Base-by-base conservation (phyloP, 1,140 invertebrate species). In the Rhynchophorus ferrugineus region DNA sequence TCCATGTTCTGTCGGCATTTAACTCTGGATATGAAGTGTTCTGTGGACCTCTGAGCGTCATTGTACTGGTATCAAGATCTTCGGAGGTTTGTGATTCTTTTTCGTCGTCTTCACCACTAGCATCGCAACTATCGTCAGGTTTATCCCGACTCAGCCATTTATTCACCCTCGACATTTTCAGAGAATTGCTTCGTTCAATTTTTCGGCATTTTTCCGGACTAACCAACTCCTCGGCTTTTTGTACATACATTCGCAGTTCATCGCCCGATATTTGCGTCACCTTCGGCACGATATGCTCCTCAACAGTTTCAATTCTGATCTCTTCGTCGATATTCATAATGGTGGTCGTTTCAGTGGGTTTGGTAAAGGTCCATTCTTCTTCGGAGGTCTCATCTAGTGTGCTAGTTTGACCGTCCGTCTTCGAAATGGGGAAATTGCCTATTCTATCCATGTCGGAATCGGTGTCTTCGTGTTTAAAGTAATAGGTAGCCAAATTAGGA, bases 81-180 rank as follows among this genome's bases (percentile, higher is more conserved):
- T 87, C 86, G 0, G 85, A 87, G 2, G 80, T 80, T 52, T 84
- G 75, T 0, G 84, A 86, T 62, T 88, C 86, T 20, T 77, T 77
- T 13, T 83, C 87, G 20, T 89, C 92, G 51, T 89, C 89, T 73
- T 93, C 90, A 16, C 88, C 86, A 56, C 89, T 92, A 0, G 91
- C 91, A 66, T 95, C 90, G 68, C 91, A 93, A 65, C 64, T 68
- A 44, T 68, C 61, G 46, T 62, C 64, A 0, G 64, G 60, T 54
- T 59, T 66, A 9, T 77, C 72, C 50, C 63, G 68, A 60, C 54
- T 74, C 54, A 61, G 76, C 80, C 46, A 85, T 64, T 84, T 80
- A 61, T 81, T 83, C 29, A 85, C 79, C 37, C 82, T 71, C 0
- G 77, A 76, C 66, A 82, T 80, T 65, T 84, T 67, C 46, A 65